These are phyloP conservation scores for Mus caroli DNA, from an alignment of 2,797 vertebrate species.

Conservation along the genomic window DNA sequence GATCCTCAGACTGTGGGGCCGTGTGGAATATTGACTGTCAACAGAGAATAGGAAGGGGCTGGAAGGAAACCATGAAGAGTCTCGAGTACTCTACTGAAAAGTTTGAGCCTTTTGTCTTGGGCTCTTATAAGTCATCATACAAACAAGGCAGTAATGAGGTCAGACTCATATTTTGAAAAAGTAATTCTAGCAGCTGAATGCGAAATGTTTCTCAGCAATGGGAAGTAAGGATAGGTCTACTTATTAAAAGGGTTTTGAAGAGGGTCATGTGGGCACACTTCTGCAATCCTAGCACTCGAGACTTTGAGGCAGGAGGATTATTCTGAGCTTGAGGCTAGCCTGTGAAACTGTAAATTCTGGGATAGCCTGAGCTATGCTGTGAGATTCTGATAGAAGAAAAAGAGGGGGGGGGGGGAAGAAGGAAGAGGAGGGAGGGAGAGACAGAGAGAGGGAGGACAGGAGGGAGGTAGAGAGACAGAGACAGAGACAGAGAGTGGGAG, in stretches of 20 bases:
- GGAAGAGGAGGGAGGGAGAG: background rate
- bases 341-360: background rate
- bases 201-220: background rate
- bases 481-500: background rate
- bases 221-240: background rate
- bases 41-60: background rate
- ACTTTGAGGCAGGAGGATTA: background rate
- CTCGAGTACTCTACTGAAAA: background rate
- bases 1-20: background rate
- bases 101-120: background rate
- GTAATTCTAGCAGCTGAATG: background rate
- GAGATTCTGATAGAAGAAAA: background rate
- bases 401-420: too few species aligned
- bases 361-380: background rate
- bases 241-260: background rate
- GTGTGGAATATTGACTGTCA: background rate
- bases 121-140: background rate
- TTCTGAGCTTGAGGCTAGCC: background rate
- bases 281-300: background rate
- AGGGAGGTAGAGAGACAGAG: too few species aligned
- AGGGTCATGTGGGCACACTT: background rate
- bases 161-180: slow-evolving; percentile 31
- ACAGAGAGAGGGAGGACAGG: background rate
- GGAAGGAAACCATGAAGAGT: background rate
- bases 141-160: background rate